These are phyloP conservation scores for Ceratoteleas bidentatus DNA, from an alignment of 1,140 invertebrate genomes.

Conservation along the genomic window DNA sequence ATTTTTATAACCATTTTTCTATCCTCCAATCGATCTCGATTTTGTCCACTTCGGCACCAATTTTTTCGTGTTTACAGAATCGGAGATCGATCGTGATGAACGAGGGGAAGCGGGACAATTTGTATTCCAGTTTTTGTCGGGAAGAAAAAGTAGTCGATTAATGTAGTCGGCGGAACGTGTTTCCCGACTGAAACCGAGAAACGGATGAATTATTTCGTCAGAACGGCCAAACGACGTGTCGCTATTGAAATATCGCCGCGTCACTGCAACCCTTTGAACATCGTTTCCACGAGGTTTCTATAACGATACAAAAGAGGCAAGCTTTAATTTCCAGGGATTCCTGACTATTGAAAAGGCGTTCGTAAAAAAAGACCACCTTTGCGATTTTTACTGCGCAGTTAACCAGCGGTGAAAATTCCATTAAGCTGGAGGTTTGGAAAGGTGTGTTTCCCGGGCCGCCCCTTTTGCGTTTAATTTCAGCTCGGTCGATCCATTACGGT, in stretches of 20 bases:
- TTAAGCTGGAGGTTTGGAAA: too few species aligned
- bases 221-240: neutral
- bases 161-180: neutral
- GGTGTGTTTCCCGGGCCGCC: too few species aligned
- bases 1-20: too few species aligned
- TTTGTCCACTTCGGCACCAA: too few species aligned
- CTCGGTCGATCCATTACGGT: too few species aligned
- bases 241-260: constrained; percentile 12
- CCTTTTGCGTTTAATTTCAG: too few species aligned
- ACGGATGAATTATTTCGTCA: constrained; percentile 7
- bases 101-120: neutral
- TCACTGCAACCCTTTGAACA: constrained; percentile 28
- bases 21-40: too few species aligned
- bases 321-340: constrained; percentile 26
- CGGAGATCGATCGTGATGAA: too few species aligned
- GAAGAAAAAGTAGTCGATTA: neutral
- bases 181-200: neutral
- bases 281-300: constrained; percentile 10
- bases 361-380: constrained; percentile 16
- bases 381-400: constrained; percentile 14
- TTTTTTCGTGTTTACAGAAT: too few species aligned
- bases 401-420: too few species aligned
- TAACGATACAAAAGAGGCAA: constrained; percentile 8
- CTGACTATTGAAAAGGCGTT: neutral
- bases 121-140: neutral